Evolutionary conservation across 2,113 vertebrate species (phyloP), one percentile per base, ranked within the genome.

Genomic region (Vulpes lagopus): DNA sequence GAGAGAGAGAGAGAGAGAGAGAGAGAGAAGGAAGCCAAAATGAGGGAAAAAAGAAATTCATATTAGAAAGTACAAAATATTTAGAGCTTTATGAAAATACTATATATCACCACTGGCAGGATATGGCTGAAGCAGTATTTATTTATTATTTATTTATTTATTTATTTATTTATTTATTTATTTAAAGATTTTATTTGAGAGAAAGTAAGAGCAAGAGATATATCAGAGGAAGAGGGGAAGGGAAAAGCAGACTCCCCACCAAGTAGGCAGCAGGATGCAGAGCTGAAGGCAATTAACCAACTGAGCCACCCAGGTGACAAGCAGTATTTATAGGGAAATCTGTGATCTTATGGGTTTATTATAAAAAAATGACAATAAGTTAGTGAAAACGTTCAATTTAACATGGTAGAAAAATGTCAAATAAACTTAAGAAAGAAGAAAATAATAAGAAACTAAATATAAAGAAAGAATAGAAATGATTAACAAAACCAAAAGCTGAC

Each of bases 31-130:
- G n/a, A 59, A 43, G 19, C 11, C 16, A 76, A 8, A 23, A 49
- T 57, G 27, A 51, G 9, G 2, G 11, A 0, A 9, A 27, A 30
- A 38, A 30, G 20, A 35, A 88, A 83, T 10, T 84, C 20, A 25
- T 73, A 73, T 64, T 74, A 90, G 67, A 67, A 83, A 90, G 35
- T 49, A 84, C 5, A 76, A 90, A 90, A 84, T 90, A 84, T 67
- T 76, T 76, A 90, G 35, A 90, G 83, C 43, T 67, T 57, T 83
- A 89, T 43, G 17, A 76, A 76, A 84, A 35, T 65, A 81, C 17
- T 30, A 62, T 53, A 51, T 71, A 73, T 60, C 64, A 81, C 35
- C 55, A 89, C 49, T 27, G 67, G 20, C 5, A 59, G 38, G 80
- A 59, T 35, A 91, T 3, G 4, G 2, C 27, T 85, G 35, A 78